These are phyloP conservation scores for Macaria liturata DNA, from an alignment of 2,888 invertebrate species.

Conservation along the genomic window DNA sequence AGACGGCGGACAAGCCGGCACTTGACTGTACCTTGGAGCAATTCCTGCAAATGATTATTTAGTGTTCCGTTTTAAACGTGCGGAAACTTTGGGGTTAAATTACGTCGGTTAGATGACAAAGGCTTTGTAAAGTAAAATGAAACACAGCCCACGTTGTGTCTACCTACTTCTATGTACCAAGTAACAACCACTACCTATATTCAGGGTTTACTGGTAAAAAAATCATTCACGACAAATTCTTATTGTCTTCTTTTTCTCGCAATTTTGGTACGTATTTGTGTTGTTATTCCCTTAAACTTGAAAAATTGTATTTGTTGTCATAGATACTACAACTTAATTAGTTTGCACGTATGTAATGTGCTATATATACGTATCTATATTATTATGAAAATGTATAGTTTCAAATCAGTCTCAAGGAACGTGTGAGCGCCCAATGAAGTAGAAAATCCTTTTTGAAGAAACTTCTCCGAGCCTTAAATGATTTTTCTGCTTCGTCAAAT, in stretches of 20 bases:
- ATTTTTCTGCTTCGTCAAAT: conserved; percentile 45
- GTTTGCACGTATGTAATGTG: background rate
- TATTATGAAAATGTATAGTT: conserved; percentile 15
- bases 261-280: no score
- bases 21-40: conserved; percentile 28
- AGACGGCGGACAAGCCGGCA: conserved; percentile 31
- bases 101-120: conserved; percentile 2
- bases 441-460: conserved; percentile 49
- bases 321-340: background rate
- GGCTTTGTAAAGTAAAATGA: conserved; percentile 19
- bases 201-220: background rate
- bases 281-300: no score
- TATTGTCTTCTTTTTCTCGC: no score
- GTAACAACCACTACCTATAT: background rate
- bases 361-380: conserved; percentile 10
- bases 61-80: conserved; percentile 30
- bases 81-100: conserved; percentile 6
- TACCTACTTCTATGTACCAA: no score
- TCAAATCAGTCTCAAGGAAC: conserved; percentile 26
- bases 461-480: conserved; percentile 42
- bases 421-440: conserved; percentile 41
- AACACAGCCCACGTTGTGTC: conserved; percentile 1
- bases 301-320: background rate
- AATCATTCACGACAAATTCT: no score
- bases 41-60: conserved; percentile 38